Percentiles rank a stretch among this genome's conserved stretches.
phyloP scores from a whole-genome alignment of 2,888 invertebrate genomes.

The Eilema sororculum region DNA sequence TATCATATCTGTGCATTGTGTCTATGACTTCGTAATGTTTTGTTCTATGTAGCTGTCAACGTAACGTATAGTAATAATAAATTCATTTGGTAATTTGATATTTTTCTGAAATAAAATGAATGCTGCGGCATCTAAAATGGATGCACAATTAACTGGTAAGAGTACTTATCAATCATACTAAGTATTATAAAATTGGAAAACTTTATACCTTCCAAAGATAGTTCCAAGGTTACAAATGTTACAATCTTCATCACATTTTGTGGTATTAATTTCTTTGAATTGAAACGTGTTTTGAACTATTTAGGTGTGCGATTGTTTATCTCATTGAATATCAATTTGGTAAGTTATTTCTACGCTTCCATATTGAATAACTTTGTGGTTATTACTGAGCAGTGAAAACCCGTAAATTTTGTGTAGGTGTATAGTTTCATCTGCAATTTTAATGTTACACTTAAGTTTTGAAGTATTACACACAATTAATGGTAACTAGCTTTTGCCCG shows the following conservation, averaged over 20 bases:
- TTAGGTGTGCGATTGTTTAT: background rate
- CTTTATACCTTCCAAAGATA: background rate
- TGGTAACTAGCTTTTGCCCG: no score
- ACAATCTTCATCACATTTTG: background rate
- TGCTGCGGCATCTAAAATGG: conserved; percentile 64
- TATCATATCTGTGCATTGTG: background rate
- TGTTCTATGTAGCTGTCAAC: conserved; percentile 9
- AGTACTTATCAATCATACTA: conserved; percentile 13
- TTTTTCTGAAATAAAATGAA: conserved; percentile 49
- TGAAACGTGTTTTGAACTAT: background rate
- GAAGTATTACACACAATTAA: background rate
- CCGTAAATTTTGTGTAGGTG: background rate
- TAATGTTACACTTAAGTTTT: background rate
- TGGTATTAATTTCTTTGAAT: background rate
- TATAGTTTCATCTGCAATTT: background rate
- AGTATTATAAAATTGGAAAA: background rate
- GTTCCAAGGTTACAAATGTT: conserved; percentile 10
- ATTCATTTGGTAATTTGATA: conserved; percentile 54
- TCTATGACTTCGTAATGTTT: conserved; percentile 28
- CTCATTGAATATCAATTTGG: background rate
- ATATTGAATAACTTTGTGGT: background rate
- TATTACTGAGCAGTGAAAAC: background rate
- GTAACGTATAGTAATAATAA: background rate
- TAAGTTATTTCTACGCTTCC: background rate
- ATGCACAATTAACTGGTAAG: conserved; percentile 74